Conservation (phyloP, 2,888 invertebrate species). For the Papilio protenor region DNA sequence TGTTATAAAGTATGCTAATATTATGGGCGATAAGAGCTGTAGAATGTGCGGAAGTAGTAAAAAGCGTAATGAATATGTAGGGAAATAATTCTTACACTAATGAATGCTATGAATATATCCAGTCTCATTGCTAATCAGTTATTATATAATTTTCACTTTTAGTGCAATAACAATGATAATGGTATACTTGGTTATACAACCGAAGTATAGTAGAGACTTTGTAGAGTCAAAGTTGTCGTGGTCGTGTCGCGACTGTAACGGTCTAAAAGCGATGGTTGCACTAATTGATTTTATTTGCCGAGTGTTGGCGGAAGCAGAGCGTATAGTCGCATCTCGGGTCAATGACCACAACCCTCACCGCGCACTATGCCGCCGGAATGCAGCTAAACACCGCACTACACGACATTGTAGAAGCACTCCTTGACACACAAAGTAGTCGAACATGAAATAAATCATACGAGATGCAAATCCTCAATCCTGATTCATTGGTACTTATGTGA, state of each 20-base stretch:
- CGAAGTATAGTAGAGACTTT: not conserved
- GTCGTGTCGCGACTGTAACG: constrained; percentile 55
- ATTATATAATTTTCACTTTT: not conserved
- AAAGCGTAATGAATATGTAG: not conserved
- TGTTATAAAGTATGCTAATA: constrained; percentile 12
- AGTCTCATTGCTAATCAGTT: not conserved
- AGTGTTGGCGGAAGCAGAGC: constrained; percentile 69
- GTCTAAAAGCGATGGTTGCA: constrained; percentile 62
- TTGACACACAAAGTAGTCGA: constrained; percentile 4
- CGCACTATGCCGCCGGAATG: constrained; percentile 48
- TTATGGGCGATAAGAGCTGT: not conserved
- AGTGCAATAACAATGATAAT: not conserved
- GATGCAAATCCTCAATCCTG: constrained; percentile 23
- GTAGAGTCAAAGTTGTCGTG: constrained; percentile 19
- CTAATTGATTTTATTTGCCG: constrained; percentile 73
- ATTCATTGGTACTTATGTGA: constrained; percentile 18
- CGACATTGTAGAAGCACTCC: constrained; percentile 26
- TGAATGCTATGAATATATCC: not conserved
- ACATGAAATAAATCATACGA: constrained; percentile 24
- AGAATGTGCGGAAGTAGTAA: constrained; percentile 18
- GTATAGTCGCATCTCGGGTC: constrained; percentile 73
- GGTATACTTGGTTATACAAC: constrained; percentile 13
- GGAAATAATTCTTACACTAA: not conserved
- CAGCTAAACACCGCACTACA: constrained; percentile 35
- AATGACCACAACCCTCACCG: constrained; percentile 66